These are phyloP conservation scores for Bombylius major DNA, from an alignment of 2,888 invertebrate species.

Conservation along the genomic window DNA sequence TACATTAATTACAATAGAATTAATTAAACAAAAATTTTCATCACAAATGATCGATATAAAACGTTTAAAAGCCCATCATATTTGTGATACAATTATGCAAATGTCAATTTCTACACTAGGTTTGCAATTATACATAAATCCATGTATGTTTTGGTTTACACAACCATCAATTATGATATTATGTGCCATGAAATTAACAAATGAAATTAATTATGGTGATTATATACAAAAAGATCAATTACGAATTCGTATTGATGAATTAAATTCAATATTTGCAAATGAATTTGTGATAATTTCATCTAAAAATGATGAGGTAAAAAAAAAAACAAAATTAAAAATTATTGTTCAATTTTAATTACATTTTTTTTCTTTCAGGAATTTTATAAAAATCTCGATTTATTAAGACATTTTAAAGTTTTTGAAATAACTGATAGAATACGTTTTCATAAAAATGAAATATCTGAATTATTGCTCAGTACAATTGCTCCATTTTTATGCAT, in stretches of 20 bases:
- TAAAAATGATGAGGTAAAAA: conserved; percentile 38
- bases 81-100: conserved; percentile 53
- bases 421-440: conserved; percentile 25
- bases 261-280: conserved; percentile 44
- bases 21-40: conserved; percentile 20
- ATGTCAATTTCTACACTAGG: conserved; percentile 56
- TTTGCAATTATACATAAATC: conserved; percentile 64
- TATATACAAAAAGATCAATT: conserved; percentile 10
- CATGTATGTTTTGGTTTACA: conserved; percentile 54
- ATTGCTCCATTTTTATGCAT: conserved; percentile 50
- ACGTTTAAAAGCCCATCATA: conserved; percentile 43
- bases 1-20: conserved; percentile 1
- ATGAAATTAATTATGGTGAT: conserved; percentile 12
- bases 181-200: conserved; percentile 27
- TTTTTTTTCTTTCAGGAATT: conserved; percentile 34
- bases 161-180: conserved; percentile 48
- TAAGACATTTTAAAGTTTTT: conserved; percentile 28
- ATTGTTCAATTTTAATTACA: background rate
- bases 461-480: conserved; percentile 45
- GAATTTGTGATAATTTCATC: conserved; percentile 51
- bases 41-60: conserved; percentile 34
- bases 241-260: conserved; percentile 6
- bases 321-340: too few relatives aligned
- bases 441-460: conserved; percentile 36
- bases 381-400: conserved; percentile 31